Evolutionary conservation across 2,797 vertebrate genomes (phyloP), one percentile per base, ranked within the genome.

Genomic region (Danio tinwini): DNA sequence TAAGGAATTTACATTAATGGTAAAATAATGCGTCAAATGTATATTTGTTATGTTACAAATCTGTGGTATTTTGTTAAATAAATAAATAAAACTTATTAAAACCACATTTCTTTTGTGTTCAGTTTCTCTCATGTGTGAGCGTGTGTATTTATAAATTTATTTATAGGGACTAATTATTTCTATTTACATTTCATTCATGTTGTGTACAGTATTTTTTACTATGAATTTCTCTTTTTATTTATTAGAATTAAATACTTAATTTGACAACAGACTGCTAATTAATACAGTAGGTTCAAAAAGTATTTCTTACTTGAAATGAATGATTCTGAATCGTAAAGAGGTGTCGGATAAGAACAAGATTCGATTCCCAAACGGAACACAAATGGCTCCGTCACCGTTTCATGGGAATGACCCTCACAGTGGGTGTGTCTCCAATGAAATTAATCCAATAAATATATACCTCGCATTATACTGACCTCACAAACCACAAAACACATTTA

Each of bases 351-450:
- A 7, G 12, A 65, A 65, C 19, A 7, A 10, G 55, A 72, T 72
- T 45, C 52, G 53, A 21, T 44, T 58, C 50, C 40, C 2, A 29
- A 14, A 14, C 58, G 19, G 5, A 47, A 40, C 72, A 75, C 21
- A 40, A 52, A 63, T 62, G 7, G 45, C 55, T 74, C 72, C 58
- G 55, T 74, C 45, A 61, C 72, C 45, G 58, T 49, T 62, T 39
- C 72, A 8, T 17, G 56, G 17, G 56, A 78, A 37, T 29, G 56
- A 44, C 74, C 8, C 62, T 56, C 40, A 42, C 47, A 47, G 78
- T 80, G 78, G 78, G 78, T 64, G 78, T 80, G 78, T 80, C 78
- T 80, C 61, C 16, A 45, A 5, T 21, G 59, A 55, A 55, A 45
- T 55, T 19, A 39, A 19, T 14, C 0, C 6, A 16, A 50, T 55